Evolutionary conservation across 2,888 invertebrate genomes (phyloP).

Genomic region (Oxycera nigricornis): DNA sequence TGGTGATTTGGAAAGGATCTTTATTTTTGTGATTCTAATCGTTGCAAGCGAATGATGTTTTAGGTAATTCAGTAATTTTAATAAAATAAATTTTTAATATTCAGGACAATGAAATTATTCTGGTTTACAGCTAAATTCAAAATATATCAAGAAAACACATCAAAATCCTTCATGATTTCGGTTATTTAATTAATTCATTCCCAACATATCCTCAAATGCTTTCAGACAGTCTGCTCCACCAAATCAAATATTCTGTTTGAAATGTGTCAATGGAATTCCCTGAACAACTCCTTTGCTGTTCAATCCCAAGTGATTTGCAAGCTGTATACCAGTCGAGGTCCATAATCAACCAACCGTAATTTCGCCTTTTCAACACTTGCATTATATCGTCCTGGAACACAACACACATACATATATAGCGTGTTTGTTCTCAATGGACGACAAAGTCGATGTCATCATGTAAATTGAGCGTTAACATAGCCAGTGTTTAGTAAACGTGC

Average conservation of each 20-base stretch:
- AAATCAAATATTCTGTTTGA: neutral
- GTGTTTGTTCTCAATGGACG: neutral
- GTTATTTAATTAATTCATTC: no score
- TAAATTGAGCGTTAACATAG: neutral
- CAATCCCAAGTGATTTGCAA: neutral
- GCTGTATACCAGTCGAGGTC: neutral
- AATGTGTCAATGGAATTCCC: neutral
- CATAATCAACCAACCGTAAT: conserved; percentile 3
- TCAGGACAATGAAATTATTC: no score
- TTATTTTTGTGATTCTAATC: no score
- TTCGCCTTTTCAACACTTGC: neutral
- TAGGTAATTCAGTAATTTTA: no score
- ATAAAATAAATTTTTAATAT: no score
- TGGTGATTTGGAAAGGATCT: no score
- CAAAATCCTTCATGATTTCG: no score
- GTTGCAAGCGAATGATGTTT: no score
- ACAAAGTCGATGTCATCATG: neutral
- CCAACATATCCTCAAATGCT: no score
- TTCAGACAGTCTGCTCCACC: neutral
- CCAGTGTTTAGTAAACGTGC: neutral
- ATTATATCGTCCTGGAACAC: neutral
- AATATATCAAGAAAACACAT: no score
- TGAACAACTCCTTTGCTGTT: neutral
- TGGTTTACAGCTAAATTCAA: no score
- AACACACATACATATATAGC: no score